Base-by-base conservation (phyloP, 2,888 invertebrate species). In the Diachrysia chrysitis region DNA sequence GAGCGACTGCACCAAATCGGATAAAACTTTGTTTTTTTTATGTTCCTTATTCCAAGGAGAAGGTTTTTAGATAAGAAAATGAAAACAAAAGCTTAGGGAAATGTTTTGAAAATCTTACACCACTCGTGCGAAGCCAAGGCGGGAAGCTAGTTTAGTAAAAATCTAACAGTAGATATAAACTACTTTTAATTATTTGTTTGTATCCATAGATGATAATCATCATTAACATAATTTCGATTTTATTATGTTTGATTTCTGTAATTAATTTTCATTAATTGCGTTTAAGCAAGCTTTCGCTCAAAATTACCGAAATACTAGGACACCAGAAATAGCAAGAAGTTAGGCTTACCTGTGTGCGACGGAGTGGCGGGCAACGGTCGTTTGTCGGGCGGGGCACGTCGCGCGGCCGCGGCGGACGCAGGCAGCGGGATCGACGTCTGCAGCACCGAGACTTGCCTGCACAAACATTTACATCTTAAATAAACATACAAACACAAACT, bases 391-490 rank as follows among this genome's bases (percentile, higher is more conserved):
- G 97, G 97, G 81, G 97, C 97, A 90, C 97, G 96, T 76, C 97
- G 96, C 74, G 96, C 96, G 60, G 97, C 97, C 83, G 97, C 96
- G 75, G 97, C 97, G 35, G 97, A 97, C 69, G 97, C 97, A 54
- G 98, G 98, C 84, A 97, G 90, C 65, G 98, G 98, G 86, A 98
- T 98, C 85, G 97, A 97, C 79, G 97, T 97, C 86, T 97, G 97
- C 85, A 97, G 96, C 87, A 97, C 96, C 82, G 96, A 96, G 90
- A 96, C 96, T 95, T 97, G 97, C 92, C 97, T 97, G 96, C 67
- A 75, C 51, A 79, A 64, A 75, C 51, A 76, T 64, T 12, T 0
- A 55, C 19, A 55, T 19, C 37, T 66, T 66, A 17, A 60, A 55
- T 19, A 75, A 69, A 72, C 53, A 72, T 60, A 42, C 19, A 12